Evolutionary conservation across 2,888 invertebrate species (phyloP).

Genomic region (Luperina testacea): DNA sequence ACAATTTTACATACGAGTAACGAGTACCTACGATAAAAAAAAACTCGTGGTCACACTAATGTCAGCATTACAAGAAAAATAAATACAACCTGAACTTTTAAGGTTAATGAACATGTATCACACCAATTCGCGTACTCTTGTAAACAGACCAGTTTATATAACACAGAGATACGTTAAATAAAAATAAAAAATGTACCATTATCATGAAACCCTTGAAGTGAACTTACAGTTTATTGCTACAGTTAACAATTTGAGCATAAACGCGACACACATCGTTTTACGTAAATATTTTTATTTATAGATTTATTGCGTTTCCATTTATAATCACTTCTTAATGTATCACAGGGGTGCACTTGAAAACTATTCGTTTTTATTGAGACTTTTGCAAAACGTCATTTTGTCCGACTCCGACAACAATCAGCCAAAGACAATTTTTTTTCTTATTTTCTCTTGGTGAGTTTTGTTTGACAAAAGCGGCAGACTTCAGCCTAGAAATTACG

Average conservation of each 20-base stretch:
- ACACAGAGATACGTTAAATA: conserved; percentile 55
- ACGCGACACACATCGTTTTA: conserved; percentile 69
- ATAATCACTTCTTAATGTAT: conserved; percentile 51
- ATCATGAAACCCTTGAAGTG: conserved; percentile 81
- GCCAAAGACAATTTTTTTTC: conserved; percentile 62
- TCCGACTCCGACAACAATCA: conserved; percentile 69
- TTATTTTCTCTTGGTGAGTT: not conserved
- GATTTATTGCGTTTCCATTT: conserved; percentile 68
- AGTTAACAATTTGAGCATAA: conserved; percentile 69
- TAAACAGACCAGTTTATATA: conserved; percentile 65
- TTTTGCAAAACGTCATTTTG: conserved; percentile 76
- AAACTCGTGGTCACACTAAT: conserved; percentile 62
- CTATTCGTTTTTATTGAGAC: conserved; percentile 68
- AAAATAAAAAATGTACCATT: conserved; percentile 70
- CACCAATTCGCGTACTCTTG: conserved; percentile 40
- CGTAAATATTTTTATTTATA: conserved; percentile 60
- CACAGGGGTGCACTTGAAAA: conserved; percentile 62
- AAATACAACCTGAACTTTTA: conserved; percentile 67
- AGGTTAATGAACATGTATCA: conserved; percentile 53
- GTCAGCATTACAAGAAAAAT: conserved; percentile 67
- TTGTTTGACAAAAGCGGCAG: conserved; percentile 1
- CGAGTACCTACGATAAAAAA: conserved; percentile 70
- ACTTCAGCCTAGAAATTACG: conserved; percentile 14
- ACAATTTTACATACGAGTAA: conserved; percentile 66
- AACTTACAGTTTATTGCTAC: conserved; percentile 79